Conservation (phyloP, 2,888 invertebrate genomes). For the Cepaea hortensis region DNA sequence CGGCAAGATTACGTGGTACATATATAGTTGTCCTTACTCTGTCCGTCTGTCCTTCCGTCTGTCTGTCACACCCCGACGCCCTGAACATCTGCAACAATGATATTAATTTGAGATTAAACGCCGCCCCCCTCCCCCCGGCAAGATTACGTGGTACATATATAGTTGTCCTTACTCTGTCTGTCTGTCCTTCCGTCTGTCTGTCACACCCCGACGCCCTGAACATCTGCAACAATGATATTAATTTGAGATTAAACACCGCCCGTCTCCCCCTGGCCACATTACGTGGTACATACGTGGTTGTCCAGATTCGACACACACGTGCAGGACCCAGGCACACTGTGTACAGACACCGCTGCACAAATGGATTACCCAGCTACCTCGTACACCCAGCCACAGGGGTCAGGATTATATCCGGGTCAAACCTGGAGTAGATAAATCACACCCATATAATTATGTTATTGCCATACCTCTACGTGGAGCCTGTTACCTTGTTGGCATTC, state of each 20-base stretch:
- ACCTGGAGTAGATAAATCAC: conserved; percentile 15
- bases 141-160: conserved; percentile 8
- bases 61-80: too few species aligned
- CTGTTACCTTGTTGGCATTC: too few species aligned
- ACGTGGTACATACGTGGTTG: conserved; percentile 8
- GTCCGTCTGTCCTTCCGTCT: too few species aligned
- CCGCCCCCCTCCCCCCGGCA: not conserved
- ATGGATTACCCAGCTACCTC: not conserved
- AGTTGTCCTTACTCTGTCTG: not conserved
- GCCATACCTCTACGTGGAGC: not conserved
- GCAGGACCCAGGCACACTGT: not conserved
- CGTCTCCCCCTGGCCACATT: not conserved
- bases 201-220: not conserved
- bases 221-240: not conserved
- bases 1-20: conserved; percentile 10
- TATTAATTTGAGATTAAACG: not conserved
- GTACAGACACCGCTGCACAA: not conserved
- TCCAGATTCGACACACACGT: conserved; percentile 5
- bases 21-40: not conserved
- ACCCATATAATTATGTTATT: conserved; percentile 10
- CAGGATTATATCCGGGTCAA: not conserved
- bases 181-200: too few species aligned
- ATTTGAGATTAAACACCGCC: not conserved
- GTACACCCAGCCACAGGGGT: conserved; percentile 1
- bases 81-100: not conserved